A percentile compares a stretch with the other conserved stretches of the same genome.
phyloP scores from a whole-genome alignment of 2,797 vertebrate genomes.

The Lemur catta region DNA sequence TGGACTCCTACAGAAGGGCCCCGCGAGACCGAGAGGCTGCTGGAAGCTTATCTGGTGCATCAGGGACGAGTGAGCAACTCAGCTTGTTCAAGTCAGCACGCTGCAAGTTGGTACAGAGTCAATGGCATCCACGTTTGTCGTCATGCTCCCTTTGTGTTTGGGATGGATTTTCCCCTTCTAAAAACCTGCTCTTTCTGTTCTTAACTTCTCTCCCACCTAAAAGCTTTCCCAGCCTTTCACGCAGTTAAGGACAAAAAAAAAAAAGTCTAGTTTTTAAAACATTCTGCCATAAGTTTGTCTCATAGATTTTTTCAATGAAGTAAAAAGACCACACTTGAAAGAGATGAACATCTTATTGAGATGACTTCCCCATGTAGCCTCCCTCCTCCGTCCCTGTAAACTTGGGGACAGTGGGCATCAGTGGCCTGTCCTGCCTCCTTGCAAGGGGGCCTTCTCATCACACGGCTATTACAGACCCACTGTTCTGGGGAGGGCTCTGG shows the following conservation, averaged over 20 bases:
- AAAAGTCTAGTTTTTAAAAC: not conserved
- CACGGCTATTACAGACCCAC: not conserved
- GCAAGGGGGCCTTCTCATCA: not conserved
- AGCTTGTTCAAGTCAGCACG: too few species aligned
- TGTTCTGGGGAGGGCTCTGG: not conserved
- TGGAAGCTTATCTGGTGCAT: too few species aligned
- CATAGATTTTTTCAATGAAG: not conserved
- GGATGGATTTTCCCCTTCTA: not conserved
- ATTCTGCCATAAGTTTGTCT: not conserved
- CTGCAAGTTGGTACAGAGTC: not conserved
- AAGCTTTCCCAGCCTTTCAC: not conserved
- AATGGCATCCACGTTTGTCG: accelerated
- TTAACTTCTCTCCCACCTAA: not conserved
- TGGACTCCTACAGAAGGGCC: not conserved
- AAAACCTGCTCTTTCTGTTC: not conserved
- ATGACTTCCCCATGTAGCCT: not conserved
- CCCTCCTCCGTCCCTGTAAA: not conserved
- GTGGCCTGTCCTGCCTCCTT: not conserved
- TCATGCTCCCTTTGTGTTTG: not conserved
- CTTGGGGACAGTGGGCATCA: not conserved
- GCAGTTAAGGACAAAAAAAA: not conserved
- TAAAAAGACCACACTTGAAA: not conserved
- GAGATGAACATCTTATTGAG: not conserved
- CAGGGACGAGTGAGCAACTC: too few species aligned
- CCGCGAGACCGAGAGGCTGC: not conserved